phyloP scores from a whole-genome alignment of 1,140 invertebrate genomes.

The Papilio xuthus region DNA sequence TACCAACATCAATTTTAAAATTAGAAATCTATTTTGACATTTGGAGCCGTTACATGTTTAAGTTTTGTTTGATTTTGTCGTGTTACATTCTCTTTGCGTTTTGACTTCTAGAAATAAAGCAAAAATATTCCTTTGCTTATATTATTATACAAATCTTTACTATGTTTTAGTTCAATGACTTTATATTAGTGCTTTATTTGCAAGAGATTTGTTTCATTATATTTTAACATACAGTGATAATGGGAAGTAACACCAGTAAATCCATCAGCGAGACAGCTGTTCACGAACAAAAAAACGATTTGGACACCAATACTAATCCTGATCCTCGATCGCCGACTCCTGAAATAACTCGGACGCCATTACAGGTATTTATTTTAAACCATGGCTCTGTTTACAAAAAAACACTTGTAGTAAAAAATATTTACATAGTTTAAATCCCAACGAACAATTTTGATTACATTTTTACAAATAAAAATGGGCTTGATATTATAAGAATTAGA shows the following conservation, averaged over 20 bases:
- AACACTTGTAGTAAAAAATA: not conserved
- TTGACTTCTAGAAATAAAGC: conserved; percentile 29
- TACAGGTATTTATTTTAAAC: conserved; percentile 61
- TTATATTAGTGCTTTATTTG: conserved; percentile 40
- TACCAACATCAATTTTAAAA: conserved; percentile 53
- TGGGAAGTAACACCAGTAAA: conserved; percentile 76
- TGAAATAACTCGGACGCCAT: conserved; percentile 72
- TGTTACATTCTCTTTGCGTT: conserved; percentile 37
- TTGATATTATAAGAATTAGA: not conserved
- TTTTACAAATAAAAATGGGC: not conserved
- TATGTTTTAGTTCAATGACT: conserved; percentile 32
- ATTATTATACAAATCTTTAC: conserved; percentile 25
- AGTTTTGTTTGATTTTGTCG: conserved; percentile 50
- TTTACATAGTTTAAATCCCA: not conserved
- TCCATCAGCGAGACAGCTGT: conserved; percentile 55
- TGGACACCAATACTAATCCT: conserved; percentile 58
- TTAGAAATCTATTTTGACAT: conserved; percentile 65
- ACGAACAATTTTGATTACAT: not conserved
- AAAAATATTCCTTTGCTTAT: conserved; percentile 32
- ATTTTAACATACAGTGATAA: conserved; percentile 45
- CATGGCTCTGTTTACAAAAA: not conserved
- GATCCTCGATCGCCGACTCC: conserved; percentile 78
- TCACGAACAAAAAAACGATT: conserved; percentile 58
- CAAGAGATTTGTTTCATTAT: conserved; percentile 38
- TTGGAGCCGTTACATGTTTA: conserved; percentile 72